Conservation (phyloP, 2,888 invertebrate genomes). For the Amitus sp. region DNA sequence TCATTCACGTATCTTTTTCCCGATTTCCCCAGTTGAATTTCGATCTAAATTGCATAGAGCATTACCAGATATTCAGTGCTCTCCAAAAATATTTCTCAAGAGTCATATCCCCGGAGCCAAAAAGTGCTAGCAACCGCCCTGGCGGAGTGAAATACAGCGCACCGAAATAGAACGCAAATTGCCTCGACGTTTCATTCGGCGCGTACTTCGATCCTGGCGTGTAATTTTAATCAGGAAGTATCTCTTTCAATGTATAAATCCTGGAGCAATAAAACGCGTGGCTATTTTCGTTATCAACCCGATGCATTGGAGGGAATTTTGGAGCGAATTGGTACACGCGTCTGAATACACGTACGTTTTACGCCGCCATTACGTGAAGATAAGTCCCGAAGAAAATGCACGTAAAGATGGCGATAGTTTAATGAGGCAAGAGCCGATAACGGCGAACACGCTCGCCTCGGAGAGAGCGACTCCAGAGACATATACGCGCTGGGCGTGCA, state of each 20-base stretch:
- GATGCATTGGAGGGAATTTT: constrained; percentile 23
- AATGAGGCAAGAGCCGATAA: constrained; percentile 22
- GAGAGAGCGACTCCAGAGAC: constrained; percentile 9
- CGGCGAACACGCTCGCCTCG: constrained; percentile 14
- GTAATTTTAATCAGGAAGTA: constrained; percentile 29
- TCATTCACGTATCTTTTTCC: no score
- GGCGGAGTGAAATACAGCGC: constrained; percentile 24
- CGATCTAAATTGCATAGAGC: no score
- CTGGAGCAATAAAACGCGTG: constrained; percentile 24
- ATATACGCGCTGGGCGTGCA: no score
- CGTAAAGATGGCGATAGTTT: constrained; percentile 26
- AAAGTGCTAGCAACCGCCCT: no score
- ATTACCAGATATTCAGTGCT: no score
- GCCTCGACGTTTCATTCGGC: constrained; percentile 16
- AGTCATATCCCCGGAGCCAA: no score
- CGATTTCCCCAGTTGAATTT: no score
- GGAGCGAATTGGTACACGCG: constrained; percentile 11
- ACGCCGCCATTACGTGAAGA: constrained; percentile 25
- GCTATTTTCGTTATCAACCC: constrained; percentile 29
- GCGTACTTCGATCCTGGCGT: constrained; percentile 11
- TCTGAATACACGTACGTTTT: constrained; percentile 21
- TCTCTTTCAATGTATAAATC: constrained; percentile 34
- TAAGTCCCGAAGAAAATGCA: constrained; percentile 28
- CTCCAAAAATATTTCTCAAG: no score
- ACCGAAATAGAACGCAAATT: constrained; percentile 23